Base-by-base conservation (phyloP, 2,888 invertebrate genomes). In the Dryobota labecula region DNA sequence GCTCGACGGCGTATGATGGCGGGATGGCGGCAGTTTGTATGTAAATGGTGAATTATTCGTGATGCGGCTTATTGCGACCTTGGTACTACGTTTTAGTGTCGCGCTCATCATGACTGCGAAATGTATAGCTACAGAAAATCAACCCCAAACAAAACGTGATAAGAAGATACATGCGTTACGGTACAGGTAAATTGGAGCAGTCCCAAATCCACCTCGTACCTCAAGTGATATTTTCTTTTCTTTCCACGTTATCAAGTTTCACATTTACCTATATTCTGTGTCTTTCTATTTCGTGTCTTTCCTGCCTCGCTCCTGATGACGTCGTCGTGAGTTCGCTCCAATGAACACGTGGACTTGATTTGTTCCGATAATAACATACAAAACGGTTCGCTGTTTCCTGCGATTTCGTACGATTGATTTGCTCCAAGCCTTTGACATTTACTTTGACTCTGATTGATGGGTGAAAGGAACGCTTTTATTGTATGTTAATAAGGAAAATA, bases 11-110 rank as follows among this genome's bases (percentile, higher is more conserved):
- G 80, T 82, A 70, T 71, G 77, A 62, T 62, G 65, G 76, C 74
- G 78, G 84, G 67, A 78, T 65, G 85, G 80, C 73, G 82, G 82
- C 90, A 88, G 90, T 92, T 92, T 90, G 89, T 88, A 92, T 92
- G 91, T 90, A 89, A 92, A 92, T 92, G 82, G 83, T 87, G 88
- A 89, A 88, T 89, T 88, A 90, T 88, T 87, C 75, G 82, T 83
- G 78, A 73, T 79, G 80, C 69, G 73, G 83, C 73, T 83, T 84
- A 84, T 82, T 80, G 84, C 82, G 82, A 81, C 82, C 82, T 84
- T 84, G 82, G 66, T 60, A 76, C 70, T 68, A 78, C 84, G 82
- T 73, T 82, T 86, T 82, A 86, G 74, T 58, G 82, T 38, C 74
- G 71, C 58, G 67, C 73, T 84, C 73, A 70, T 78, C 73, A 79